phyloP scores from a whole-genome alignment of 2,888 invertebrate genomes.

The Acanthosoma haemorrhoidale region DNA sequence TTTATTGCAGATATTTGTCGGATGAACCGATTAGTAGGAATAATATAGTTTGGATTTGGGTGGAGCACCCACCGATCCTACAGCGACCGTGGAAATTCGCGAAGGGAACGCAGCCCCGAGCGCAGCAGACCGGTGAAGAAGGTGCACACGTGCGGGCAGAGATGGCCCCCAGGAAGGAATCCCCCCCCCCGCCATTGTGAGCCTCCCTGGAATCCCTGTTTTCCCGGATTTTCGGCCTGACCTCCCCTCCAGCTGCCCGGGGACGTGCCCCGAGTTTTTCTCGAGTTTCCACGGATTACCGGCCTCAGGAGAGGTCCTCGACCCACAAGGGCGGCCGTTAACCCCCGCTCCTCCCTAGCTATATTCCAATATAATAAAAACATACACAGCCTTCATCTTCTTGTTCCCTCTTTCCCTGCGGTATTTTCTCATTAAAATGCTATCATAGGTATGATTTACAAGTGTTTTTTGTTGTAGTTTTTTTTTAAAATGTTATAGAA shows the following conservation, averaged over 20 bases:
- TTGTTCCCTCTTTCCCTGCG: too few relatives aligned
- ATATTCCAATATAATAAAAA: not conserved
- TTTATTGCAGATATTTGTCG: too few relatives aligned
- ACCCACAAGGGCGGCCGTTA: constrained; percentile 17
- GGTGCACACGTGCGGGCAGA: not conserved
- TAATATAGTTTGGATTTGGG: too few relatives aligned
- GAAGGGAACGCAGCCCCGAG: too few relatives aligned
- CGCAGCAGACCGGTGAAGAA: not conserved
- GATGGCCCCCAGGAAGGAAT: too few relatives aligned
- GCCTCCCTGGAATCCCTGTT: not conserved
- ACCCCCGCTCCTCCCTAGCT: not conserved
- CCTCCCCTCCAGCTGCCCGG: not conserved
- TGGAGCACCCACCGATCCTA: too few relatives aligned
- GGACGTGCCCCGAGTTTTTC: not conserved
- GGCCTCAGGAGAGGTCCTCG: not conserved
- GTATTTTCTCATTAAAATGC: not conserved
- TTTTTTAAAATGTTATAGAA: too few relatives aligned
- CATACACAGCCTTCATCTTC: not conserved
- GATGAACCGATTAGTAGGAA: too few relatives aligned
- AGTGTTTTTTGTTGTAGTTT: too few relatives aligned
- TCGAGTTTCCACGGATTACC: not conserved
- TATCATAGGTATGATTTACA: too few relatives aligned
- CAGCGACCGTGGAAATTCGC: too few relatives aligned
- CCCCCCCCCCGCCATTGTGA: not conserved
- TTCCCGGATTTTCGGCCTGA: not conserved